Evolutionary conservation across 1,140 invertebrate genomes (phyloP).

Genomic region (Sipha flava): DNA sequence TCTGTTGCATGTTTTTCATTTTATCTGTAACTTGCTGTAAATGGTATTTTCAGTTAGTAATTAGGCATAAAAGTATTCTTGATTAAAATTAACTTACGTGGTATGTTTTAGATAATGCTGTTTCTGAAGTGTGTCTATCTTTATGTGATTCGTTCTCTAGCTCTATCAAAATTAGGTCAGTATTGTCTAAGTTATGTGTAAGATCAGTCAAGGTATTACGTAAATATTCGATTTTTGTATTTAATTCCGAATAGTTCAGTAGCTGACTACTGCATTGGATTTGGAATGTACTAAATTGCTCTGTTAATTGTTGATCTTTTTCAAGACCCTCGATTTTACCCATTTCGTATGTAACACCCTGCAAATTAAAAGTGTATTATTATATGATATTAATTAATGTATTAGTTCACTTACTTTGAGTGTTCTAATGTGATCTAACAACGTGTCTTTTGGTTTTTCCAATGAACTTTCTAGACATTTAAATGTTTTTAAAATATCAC

Average conservation of each 20-base stretch:
- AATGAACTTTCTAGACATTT: background rate
- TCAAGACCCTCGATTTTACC: too few species aligned
- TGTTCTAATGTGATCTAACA: background rate
- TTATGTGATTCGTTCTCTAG: background rate
- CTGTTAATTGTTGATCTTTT: background rate
- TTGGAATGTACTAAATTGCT: background rate
- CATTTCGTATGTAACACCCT: background rate
- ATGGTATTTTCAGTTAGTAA: background rate
- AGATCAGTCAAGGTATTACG: background rate
- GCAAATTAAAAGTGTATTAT: too few species aligned
- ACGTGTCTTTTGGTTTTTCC: background rate
- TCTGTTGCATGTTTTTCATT: background rate
- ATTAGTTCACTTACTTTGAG: constrained; percentile 17
- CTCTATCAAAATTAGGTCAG: background rate
- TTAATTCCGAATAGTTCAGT: background rate
- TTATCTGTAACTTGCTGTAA: background rate
- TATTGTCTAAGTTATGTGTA: background rate
- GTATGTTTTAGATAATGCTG: background rate
- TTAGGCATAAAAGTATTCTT: background rate
- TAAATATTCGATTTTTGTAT: background rate
- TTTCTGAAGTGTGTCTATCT: background rate
- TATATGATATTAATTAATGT: too few species aligned
- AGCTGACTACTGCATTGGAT: background rate
- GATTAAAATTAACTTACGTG: background rate
- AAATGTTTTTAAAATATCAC: background rate